Evolutionary conservation across 2,888 invertebrate species (phyloP), one percentile per base, ranked within the genome.

Genomic region (Perdita meconis): DNA sequence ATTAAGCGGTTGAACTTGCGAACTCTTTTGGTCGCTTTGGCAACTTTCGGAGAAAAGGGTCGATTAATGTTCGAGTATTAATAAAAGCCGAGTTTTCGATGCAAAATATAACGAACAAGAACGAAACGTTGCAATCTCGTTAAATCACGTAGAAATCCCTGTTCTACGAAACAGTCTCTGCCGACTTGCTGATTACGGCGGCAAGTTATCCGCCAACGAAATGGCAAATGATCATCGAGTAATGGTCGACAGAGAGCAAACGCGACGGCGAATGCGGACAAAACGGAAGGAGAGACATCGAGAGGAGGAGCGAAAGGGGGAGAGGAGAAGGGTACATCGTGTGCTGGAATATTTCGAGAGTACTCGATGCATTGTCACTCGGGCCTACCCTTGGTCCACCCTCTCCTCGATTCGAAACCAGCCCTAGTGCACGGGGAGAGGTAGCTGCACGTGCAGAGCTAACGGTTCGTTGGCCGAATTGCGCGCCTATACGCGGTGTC

Each of bases 361-460:
- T 83, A 82, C 86, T 88, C 82, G 83, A 86, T 81, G 83, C 83
- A 86, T 87, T 88, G 88, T 88, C 85, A 82, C 82, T 78, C 82
- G 75, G 77, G 70, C 66, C 80, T 80, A 80, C 77, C 73, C 81
- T 81, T 78, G 85, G 78, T 81, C 78, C 81, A 85, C 75, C 75
- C 82, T 71, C 83, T 85, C 84, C 78, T 69, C 83, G 85, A 81
- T 81, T 82, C 78, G 77, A 83, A 81, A 81, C 84, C 82, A 76
- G 78, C 80, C 78, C 66, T 73, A 56, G 68, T 53, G 63, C 36
- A 61, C 68, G 16, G 67, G 59, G 57, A 64, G 66, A 44, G 77
- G 70, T 72, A 47, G 75, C 75, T 78, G 82, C 85, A 82, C 82
- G 83, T 81, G 80, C 80, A 61, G 63, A 75, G 68, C 79, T 70